These are phyloP conservation scores for Helarctos malayanus DNA, from an alignment of 2,797 vertebrate species.

Conservation along the genomic window DNA sequence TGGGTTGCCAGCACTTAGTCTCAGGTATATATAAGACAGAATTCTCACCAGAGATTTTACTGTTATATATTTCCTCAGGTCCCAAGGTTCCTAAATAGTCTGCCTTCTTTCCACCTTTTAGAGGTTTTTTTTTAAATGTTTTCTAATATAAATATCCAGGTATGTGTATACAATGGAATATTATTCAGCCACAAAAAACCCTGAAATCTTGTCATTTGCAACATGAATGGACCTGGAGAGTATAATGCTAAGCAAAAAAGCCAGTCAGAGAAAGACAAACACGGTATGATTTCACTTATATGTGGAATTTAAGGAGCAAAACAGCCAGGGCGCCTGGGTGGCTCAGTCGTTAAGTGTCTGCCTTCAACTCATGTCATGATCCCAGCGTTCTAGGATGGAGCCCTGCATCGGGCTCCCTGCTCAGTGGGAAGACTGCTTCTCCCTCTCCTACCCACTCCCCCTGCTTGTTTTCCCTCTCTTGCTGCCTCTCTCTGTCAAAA, in stretches of 20 bases:
- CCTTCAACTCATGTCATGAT: too few species aligned
- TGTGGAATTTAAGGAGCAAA: neutral
- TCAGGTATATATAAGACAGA: neutral
- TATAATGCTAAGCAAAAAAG: neutral
- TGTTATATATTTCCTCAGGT: neutral
- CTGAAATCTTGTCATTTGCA: neutral
- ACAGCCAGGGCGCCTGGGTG: neutral
- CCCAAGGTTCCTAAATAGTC: neutral
- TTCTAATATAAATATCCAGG: neutral
- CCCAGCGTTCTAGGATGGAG: too few species aligned
- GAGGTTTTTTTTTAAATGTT: neutral
- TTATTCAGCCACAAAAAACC: too few species aligned
- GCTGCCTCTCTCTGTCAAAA: too few species aligned
- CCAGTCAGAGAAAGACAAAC: neutral
- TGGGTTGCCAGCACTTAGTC: neutral
- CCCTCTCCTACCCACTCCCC: too few species aligned
- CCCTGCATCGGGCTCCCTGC: too few species aligned
- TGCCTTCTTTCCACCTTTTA: neutral
- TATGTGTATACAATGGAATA: neutral
- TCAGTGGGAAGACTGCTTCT: too few species aligned
- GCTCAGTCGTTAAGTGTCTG: too few species aligned
- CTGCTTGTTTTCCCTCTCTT: too few species aligned
- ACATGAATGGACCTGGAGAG: neutral
- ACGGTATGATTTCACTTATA: neutral
- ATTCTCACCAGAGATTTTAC: neutral